These are phyloP conservation scores for Schizopygopsis pylzovi DNA, from an alignment of 2,797 vertebrate genomes.

Conservation along the genomic window DNA sequence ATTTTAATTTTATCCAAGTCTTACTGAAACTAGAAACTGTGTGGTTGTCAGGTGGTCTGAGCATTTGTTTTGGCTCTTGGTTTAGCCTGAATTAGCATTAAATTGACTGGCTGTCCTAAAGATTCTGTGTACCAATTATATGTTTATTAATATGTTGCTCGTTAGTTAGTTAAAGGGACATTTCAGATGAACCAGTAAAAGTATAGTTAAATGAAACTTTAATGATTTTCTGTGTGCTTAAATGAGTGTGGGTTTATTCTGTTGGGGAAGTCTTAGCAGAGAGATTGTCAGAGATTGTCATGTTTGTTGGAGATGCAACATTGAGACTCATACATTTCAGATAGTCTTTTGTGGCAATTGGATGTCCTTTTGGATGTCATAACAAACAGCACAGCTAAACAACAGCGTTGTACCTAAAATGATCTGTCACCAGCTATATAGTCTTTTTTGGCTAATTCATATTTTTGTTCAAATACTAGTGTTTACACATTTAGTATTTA, in stretches of 20 bases:
- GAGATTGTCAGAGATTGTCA: neutral
- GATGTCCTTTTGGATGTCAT: neutral
- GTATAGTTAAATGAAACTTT: neutral
- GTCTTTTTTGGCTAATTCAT: neutral
- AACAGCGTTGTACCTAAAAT: neutral
- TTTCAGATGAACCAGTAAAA: neutral
- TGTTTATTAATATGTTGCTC: neutral
- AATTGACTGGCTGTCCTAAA: conserved; percentile 7
- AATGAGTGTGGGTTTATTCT: neutral
- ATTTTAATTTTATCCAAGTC: conserved; percentile 31
- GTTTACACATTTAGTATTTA: neutral
- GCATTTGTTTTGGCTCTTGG: neutral
- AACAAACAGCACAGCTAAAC: neutral
- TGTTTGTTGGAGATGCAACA: neutral
- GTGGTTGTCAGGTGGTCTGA: conserved; percentile 29
- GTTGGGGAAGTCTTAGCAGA: neutral
- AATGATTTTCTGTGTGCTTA: neutral
- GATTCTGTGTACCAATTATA: neutral
- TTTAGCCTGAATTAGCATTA: conserved; percentile 7
- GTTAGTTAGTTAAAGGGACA: neutral
- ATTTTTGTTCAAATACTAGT: neutral
- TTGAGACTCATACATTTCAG: neutral
- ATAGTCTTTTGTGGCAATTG: neutral
- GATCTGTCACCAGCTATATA: neutral
- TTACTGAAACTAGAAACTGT: conserved; percentile 32